Conservation (phyloP, 92 coral and sea anemone species). For the Paragorgia papillata region DNA sequence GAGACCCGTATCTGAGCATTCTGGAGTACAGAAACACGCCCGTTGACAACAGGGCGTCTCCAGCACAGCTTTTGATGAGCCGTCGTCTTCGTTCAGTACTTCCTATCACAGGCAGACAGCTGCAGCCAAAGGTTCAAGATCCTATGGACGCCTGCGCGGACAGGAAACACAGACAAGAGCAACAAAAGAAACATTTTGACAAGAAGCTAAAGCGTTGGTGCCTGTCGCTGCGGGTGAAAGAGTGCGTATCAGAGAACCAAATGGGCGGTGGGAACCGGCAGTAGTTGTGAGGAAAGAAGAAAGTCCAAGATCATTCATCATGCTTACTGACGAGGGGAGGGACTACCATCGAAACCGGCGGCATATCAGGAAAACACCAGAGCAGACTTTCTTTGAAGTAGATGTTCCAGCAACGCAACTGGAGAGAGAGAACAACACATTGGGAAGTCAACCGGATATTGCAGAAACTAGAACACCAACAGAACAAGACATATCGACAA, state of each 20-base stretch:
- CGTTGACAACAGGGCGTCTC: slow-evolving; percentile 33
- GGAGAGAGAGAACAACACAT: too few species aligned
- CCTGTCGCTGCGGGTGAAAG: slow-evolving; percentile 24
- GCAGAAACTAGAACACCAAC: too few species aligned
- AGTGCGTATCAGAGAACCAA: slow-evolving; percentile 19
- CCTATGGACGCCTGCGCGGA: too few species aligned
- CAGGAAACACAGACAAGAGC: slow-evolving; percentile 24
- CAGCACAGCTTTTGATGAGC: slow-evolving; percentile 44
- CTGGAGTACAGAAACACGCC: slow-evolving; percentile 37
- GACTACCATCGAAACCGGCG: slow-evolving; percentile 37
- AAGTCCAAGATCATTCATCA: slow-evolving; percentile 31
- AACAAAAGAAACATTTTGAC: slow-evolving; percentile 30
- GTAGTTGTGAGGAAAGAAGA: slow-evolving; percentile 14
- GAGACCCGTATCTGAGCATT: slow-evolving; percentile 32
- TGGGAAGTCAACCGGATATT: too few species aligned
- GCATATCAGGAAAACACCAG: slow-evolving; percentile 39
- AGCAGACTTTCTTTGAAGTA: too few species aligned
- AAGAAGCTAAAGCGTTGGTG: slow-evolving; percentile 29
- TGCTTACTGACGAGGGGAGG: slow-evolving; percentile 23
- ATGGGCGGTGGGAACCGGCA: slow-evolving; percentile 43
- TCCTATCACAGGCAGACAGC: slow-evolving; percentile 31
- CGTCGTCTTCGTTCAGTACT: slow-evolving; percentile 32
- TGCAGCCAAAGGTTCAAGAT: too few species aligned
- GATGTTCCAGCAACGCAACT: too few species aligned
- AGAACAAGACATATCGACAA: too few species aligned